Conservation (phyloP, 2,888 invertebrate genomes). For the Archips crataeganus region DNA sequence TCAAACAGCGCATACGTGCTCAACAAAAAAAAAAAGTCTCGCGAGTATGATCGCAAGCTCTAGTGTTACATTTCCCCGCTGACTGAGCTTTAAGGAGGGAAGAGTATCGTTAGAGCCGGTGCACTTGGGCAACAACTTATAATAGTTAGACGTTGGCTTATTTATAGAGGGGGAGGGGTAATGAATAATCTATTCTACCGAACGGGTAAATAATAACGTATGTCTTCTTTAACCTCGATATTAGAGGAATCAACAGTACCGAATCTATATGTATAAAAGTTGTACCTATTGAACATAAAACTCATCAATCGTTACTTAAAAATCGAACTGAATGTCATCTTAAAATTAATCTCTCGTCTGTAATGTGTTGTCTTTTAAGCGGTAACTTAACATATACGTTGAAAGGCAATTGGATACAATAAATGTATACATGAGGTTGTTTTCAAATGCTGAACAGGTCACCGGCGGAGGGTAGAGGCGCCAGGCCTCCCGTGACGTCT, state of each 20-base stretch:
- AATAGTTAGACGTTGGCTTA: too few relatives aligned
- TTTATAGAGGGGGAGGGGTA: too few relatives aligned
- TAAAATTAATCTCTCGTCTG: neutral
- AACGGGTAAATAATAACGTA: too few relatives aligned
- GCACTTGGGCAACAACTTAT: too few relatives aligned
- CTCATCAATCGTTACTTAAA: neutral
- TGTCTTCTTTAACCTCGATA: too few relatives aligned
- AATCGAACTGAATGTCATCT: conserved; percentile 19
- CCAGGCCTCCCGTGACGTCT: conserved; percentile 96
- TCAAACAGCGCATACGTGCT: neutral
- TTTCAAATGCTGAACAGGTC: conserved; percentile 93
- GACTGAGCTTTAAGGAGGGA: too few relatives aligned
- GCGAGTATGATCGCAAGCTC: too few relatives aligned
- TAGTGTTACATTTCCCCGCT: too few relatives aligned
- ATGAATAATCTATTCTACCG: too few relatives aligned
- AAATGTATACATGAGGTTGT: neutral
- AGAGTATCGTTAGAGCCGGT: too few relatives aligned
- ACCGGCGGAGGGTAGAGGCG: conserved; percentile 97
- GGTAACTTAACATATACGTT: neutral
- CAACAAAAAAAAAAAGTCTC: neutral
- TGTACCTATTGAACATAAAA: neutral
- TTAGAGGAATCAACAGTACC: neutral
- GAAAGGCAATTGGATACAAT: conserved; percentile 2
- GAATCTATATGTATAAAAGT: neutral
- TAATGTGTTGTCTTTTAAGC: conserved; percentile 11